Percentiles rank a stretch among this genome's conserved stretches.
Conservation (phyloP, 2,113 vertebrate species). For the Brachirus orientalis region DNA sequence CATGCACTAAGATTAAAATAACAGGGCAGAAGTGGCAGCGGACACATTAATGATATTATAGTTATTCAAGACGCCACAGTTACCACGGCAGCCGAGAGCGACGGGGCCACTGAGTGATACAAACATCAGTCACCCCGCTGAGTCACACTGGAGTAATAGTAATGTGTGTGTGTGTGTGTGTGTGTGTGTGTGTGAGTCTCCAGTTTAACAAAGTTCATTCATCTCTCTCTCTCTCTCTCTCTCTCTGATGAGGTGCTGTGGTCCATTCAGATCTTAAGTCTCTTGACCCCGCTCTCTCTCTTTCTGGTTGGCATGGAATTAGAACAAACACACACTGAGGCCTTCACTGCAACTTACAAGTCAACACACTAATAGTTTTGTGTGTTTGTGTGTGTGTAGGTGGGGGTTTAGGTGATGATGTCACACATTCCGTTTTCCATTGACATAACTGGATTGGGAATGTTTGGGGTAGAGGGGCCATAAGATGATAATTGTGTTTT, state of each 20-base stretch:
- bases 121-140: constrained; percentile 73
- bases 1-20: constrained; percentile 63
- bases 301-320: constrained; percentile 64
- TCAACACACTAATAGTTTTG: constrained; percentile 62
- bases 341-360: constrained; percentile 29
- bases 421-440: constrained; percentile 77
- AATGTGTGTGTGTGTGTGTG: constrained; percentile 37
- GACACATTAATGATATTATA: constrained; percentile 75
- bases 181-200: constrained; percentile 46
- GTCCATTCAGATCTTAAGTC: constrained; percentile 27
- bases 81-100: constrained; percentile 58
- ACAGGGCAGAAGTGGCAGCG: constrained; percentile 72
- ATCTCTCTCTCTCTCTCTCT: constrained; percentile 25
- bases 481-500: constrained; percentile 73
- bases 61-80: constrained; percentile 67
- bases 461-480: constrained; percentile 64
- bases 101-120: constrained; percentile 59
- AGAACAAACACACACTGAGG: constrained; percentile 48
- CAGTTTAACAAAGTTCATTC: constrained; percentile 50
- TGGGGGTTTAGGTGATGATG: constrained; percentile 56
- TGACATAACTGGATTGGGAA: constrained; percentile 68
- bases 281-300: constrained; percentile 2
- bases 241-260: constrained; percentile 46
- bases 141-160: constrained; percentile 60
- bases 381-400: constrained; percentile 32